Percentiles rank a stretch among this genome's conserved stretches.
Conservation (phyloP, 2,113 vertebrate genomes). For the Actenoides lindsayi region DNA sequence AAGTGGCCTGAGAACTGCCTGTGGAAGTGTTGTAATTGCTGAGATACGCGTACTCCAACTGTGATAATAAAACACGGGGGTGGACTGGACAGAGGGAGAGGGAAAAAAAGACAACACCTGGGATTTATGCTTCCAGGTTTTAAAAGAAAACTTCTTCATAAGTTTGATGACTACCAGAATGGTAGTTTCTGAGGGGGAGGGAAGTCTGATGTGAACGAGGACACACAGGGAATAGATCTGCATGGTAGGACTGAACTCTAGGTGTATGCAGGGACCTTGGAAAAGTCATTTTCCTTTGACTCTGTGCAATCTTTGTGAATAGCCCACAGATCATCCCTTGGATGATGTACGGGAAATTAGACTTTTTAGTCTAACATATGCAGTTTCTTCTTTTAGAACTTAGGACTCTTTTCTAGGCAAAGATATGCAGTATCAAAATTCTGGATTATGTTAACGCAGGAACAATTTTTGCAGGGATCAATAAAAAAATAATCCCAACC, state of each 20-base stretch:
- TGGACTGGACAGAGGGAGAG: neutral
- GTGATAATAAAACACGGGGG: slow-evolving; percentile 41
- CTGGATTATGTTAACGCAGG: neutral
- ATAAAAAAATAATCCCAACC: neutral
- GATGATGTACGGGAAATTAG: neutral
- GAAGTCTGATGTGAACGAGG: neutral
- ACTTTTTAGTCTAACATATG: neutral
- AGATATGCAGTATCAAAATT: neutral
- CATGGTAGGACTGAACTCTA: neutral
- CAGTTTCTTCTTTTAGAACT: neutral
- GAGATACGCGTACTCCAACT: slow-evolving; percentile 52
- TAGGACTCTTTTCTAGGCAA: neutral
- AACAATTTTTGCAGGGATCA: neutral
- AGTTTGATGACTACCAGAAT: neutral
- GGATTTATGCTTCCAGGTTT: slow-evolving; percentile 52
- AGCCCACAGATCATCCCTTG: no score
- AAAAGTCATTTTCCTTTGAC: neutral
- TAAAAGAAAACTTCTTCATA: slow-evolving; percentile 29
- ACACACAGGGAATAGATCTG: no score
- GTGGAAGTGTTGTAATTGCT: slow-evolving; percentile 61
- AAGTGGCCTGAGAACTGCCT: slow-evolving; percentile 55
- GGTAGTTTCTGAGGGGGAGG: neutral
- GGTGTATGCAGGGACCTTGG: neutral
- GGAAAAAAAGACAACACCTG: slow-evolving; percentile 45
- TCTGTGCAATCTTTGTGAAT: neutral